Percentiles rank a stretch among this genome's conserved stretches.
Evolutionary conservation across 2,888 invertebrate genomes (phyloP).

Genomic region (Orthosia gothica): DNA sequence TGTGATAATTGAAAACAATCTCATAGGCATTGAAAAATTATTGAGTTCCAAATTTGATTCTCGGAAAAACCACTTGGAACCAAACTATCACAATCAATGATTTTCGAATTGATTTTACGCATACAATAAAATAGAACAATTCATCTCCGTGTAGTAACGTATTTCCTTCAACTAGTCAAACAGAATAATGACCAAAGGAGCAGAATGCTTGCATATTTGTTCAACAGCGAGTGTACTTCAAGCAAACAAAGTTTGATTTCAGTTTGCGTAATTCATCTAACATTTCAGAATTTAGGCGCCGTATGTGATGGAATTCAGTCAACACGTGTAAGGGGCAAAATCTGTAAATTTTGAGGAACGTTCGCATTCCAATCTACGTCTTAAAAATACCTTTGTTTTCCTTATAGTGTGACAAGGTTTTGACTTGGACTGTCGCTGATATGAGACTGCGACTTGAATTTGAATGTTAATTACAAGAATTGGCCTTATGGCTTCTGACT

Average conservation of each 20-base stretch:
- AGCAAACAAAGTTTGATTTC: not conserved
- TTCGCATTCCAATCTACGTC: not conserved
- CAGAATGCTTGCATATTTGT: not conserved
- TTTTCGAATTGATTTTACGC: not conserved
- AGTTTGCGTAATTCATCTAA: not conserved
- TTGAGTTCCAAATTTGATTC: too few relatives aligned
- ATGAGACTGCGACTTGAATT: too few relatives aligned
- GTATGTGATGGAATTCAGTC: not conserved
- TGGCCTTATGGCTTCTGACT: too few relatives aligned
- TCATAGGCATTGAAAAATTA: too few relatives aligned
- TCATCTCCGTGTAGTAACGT: not conserved
- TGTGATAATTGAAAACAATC: too few relatives aligned
- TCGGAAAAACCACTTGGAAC: too few relatives aligned
- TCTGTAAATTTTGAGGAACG: not conserved
- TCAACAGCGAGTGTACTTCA: not conserved
- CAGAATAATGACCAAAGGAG: not conserved
- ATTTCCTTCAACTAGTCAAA: not conserved
- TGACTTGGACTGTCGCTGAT: too few relatives aligned
- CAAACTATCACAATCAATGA: not conserved
- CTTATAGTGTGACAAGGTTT: too few relatives aligned
- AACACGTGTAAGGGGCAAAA: not conserved
- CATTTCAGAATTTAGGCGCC: not conserved
- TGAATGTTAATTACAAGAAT: too few relatives aligned
- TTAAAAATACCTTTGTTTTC: too few relatives aligned
- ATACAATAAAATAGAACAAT: not conserved